Evolutionary conservation across 2,888 invertebrate species (phyloP), one percentile per base, ranked within the genome.

Genomic region (Crocallis elinguaria): DNA sequence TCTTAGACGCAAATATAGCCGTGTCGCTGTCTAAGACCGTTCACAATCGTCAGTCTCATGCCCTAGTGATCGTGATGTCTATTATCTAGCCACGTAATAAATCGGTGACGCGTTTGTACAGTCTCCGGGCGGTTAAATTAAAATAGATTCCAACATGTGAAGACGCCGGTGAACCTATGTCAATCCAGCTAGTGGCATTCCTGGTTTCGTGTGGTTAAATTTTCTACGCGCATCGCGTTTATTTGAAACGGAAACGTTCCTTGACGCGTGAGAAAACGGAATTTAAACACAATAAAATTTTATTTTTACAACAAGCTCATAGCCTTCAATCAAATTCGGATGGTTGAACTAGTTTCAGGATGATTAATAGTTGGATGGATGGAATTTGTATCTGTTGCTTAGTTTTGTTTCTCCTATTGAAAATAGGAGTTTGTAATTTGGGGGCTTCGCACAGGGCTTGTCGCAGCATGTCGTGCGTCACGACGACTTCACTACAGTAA

Each of bases 131-230:
- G 35, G 48, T 53, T 55, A 57, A 69, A 69, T 79, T 70, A 77
- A 82, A 84, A 82, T 80, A 82, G 79, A 77, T 69, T 70, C 65
- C 30, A 63, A 71, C 67, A 64, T 71, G 64, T 61, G 64, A 57
- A 63, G 66, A 67, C 68, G 69, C 64, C 57, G 55, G 57, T 65
- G 67, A 74, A 65, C 63, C 65, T 60, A 69, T 76, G 77, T 80
- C 75, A 77, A 78, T 75, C 67, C 38, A 69, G 65, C 70, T n/a
- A n/a, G n/a, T n/a, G 70, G 64, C 71, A 72, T 75, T 76, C 69
- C 57, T 67, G 59, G 67, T 69, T 65, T 62, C 66, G 62, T 67
- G 66, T 75, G 71, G 71, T 71, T 69, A 67, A 58, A 56, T 64
- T 68, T 60, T 52, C 41, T 49, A 39, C 57, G 50, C 30, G 29